Percentiles rank a stretch among this genome's conserved stretches.
These are phyloP conservation scores for Orchestia grillus DNA, from an alignment of 1,140 invertebrate species.

Conservation along the genomic window DNA sequence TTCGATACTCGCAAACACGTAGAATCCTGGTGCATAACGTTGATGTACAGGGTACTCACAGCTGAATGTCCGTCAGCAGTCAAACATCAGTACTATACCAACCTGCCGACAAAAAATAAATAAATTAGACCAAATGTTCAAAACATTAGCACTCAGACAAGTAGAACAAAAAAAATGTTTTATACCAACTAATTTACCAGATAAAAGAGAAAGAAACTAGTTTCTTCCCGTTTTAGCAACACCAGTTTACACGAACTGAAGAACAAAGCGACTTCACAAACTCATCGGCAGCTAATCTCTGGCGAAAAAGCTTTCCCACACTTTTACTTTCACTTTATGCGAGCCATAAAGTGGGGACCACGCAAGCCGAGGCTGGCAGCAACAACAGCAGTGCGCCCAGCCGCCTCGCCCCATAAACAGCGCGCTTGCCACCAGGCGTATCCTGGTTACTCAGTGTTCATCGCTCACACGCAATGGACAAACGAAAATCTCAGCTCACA, in stretches of 20 bases:
- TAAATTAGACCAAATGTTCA: neutral
- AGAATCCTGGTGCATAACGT: neutral
- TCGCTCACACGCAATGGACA: too few relatives aligned
- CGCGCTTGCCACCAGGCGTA: neutral
- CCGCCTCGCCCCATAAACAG: slow-evolving; percentile 12
- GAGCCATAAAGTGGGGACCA: neutral
- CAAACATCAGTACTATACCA: neutral
- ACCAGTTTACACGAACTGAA: neutral
- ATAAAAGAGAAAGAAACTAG: neutral
- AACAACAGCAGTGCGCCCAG: neutral
- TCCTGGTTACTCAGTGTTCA: neutral
- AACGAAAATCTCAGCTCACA: neutral
- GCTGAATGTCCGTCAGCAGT: neutral
- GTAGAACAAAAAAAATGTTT: neutral
- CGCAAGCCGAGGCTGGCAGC: slow-evolving; percentile 14
- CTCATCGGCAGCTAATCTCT: neutral
- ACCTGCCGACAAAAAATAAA: neutral
- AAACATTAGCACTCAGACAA: neutral
- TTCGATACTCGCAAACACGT: neutral
- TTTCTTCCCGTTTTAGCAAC: neutral
- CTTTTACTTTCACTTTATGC: slow-evolving; percentile 22
- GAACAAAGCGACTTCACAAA: neutral
- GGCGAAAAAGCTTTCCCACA: slow-evolving; percentile 32
- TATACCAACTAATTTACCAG: neutral
- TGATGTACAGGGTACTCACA: neutral